Conservation (phyloP, 2,888 invertebrate species). For the Ethmia dodecea region DNA sequence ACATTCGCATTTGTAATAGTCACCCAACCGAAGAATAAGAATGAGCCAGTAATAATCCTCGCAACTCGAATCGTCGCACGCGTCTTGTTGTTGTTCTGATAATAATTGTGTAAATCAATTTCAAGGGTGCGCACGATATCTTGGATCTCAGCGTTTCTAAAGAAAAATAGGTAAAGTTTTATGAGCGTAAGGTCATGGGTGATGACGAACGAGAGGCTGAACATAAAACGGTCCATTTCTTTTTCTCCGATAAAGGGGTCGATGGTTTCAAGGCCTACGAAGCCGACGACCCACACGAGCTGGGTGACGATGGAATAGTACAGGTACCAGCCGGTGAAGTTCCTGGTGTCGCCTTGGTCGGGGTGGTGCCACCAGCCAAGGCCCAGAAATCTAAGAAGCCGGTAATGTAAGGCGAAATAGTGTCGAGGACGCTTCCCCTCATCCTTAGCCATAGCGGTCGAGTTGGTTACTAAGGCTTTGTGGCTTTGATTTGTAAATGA, state of each 20-base stretch:
- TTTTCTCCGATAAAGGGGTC: constrained; percentile 67
- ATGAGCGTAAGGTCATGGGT: constrained; percentile 65
- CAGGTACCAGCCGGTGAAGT: constrained; percentile 57
- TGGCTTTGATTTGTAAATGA: neutral
- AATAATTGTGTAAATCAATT: constrained; percentile 48
- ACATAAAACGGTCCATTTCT: constrained; percentile 66
- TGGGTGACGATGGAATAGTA: constrained; percentile 59
- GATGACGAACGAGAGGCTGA: constrained; percentile 66
- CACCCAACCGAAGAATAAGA: constrained; percentile 64
- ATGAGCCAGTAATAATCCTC: constrained; percentile 49
- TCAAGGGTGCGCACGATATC: constrained; percentile 55
- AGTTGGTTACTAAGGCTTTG: neutral
- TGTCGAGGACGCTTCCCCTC: constrained; percentile 33
- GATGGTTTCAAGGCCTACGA: constrained; percentile 65
- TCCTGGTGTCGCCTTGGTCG: constrained; percentile 48
- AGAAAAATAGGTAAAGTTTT: constrained; percentile 62
- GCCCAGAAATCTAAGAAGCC: constrained; percentile 53
- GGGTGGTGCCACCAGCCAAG: constrained; percentile 72
- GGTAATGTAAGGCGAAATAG: constrained; percentile 54
- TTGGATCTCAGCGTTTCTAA: constrained; percentile 58
- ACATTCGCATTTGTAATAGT: constrained; percentile 59
- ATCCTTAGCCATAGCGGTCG: neutral
- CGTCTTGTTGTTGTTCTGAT: constrained; percentile 51
- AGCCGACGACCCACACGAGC: constrained; percentile 59
- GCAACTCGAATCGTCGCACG: constrained; percentile 43